These are phyloP conservation scores for Nebria brevicollis DNA, from an alignment of 2,888 invertebrate species.

Conservation along the genomic window DNA sequence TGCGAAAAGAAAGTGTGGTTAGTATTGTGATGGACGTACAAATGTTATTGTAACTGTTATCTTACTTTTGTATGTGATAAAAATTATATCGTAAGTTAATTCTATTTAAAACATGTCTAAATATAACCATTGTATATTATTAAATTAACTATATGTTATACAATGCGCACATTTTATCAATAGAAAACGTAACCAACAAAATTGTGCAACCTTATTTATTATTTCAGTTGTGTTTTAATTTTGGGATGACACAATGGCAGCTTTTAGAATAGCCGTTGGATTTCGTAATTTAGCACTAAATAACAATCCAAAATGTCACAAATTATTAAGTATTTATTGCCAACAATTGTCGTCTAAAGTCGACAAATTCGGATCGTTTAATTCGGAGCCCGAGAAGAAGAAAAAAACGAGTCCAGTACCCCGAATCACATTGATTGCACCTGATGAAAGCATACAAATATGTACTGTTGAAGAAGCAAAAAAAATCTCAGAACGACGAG, in stretches of 20 bases:
- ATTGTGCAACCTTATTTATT: slow-evolving; percentile 54
- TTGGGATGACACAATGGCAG: slow-evolving; percentile 37
- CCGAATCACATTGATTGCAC: slow-evolving; percentile 74
- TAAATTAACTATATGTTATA: slow-evolving; percentile 8
- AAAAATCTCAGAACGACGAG: slow-evolving; percentile 73
- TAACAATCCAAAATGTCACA: slow-evolving; percentile 32
- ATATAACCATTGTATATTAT: slow-evolving; percentile 36
- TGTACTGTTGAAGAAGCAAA: slow-evolving; percentile 75
- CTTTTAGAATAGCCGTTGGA: slow-evolving; percentile 35
- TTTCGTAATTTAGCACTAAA: slow-evolving; percentile 36
- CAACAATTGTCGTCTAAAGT: slow-evolving; percentile 48
- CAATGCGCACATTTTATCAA: slow-evolving; percentile 32
- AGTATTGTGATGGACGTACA: slow-evolving; percentile 11
- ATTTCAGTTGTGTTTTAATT: slow-evolving; percentile 55
- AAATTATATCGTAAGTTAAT: slow-evolving; percentile 29
- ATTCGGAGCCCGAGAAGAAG: slow-evolving; percentile 51
- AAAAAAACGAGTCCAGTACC: slow-evolving; percentile 60
- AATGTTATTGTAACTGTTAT: slow-evolving; percentile 11
- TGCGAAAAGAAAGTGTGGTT: slow-evolving; percentile 34
- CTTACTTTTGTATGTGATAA: slow-evolving; percentile 41
- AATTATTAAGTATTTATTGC: slow-evolving; percentile 34
- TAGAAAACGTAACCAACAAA: slow-evolving; percentile 31
- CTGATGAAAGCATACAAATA: slow-evolving; percentile 67
- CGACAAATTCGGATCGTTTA: slow-evolving; percentile 34
- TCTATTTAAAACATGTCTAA: slow-evolving; percentile 24